phyloP scores from a whole-genome alignment of 2,113 vertebrate genomes.

The Bambusicola thoracicus region DNA sequence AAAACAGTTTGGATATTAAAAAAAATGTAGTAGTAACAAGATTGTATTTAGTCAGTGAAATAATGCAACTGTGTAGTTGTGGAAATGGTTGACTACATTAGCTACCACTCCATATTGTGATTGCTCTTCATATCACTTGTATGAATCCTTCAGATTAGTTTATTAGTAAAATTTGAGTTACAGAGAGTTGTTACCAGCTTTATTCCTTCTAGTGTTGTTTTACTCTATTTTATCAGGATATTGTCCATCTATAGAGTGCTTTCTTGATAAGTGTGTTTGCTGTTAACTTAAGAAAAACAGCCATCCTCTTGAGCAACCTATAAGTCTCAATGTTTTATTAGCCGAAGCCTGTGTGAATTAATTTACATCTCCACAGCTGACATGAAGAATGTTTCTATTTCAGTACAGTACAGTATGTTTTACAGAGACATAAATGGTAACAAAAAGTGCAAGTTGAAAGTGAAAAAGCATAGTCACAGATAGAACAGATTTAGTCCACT shows the following conservation, averaged over 20 bases:
- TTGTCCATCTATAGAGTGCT: not conserved
- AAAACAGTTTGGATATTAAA: not conserved
- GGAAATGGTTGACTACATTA: not conserved
- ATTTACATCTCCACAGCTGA: not conserved
- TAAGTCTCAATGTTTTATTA: not conserved
- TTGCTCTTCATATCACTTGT: not conserved
- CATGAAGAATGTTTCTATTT: not conserved
- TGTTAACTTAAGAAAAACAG: not conserved
- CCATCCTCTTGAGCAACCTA: not conserved
- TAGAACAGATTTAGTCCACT: not conserved
- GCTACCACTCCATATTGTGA: not conserved
- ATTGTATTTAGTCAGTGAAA: not conserved
- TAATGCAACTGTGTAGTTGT: not conserved
- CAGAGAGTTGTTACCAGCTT: not conserved
- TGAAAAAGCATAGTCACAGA: not conserved
- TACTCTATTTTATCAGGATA: not conserved
- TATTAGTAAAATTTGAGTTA: slow-evolving; percentile 11
- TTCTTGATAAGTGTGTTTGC: slow-evolving; percentile 4
- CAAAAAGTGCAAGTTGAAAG: not conserved
- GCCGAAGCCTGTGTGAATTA: not conserved
- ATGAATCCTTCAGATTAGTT: not conserved
- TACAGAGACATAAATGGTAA: not conserved
- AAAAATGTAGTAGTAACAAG: not conserved
- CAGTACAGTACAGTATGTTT: not conserved
- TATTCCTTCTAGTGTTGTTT: not conserved